Conservation (phyloP, 2,113 vertebrate species). For the Perognathus longimembris region DNA sequence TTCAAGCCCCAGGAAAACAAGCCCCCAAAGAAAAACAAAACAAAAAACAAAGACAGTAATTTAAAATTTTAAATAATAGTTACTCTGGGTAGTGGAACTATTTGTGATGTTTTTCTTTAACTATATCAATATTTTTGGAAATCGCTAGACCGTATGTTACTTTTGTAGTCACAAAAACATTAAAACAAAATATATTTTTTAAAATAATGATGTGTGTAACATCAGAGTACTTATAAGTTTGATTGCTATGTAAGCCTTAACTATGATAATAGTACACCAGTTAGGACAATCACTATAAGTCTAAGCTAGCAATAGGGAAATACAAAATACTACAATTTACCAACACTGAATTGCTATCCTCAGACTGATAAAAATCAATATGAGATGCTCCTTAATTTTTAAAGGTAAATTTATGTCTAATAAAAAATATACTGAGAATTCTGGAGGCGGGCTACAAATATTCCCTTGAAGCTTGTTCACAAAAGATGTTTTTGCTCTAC, state of each 20-base stretch:
- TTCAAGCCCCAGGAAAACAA: too few species aligned
- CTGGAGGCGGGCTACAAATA: constrained; percentile 44
- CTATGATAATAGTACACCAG: neutral
- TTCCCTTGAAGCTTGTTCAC: constrained; percentile 20
- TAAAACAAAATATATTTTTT: neutral
- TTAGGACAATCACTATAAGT: neutral
- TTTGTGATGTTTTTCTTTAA: neutral
- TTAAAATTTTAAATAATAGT: neutral
- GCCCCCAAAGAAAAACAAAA: neutral
- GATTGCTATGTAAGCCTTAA: neutral
- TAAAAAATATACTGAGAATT: neutral
- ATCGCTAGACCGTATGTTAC: neutral
- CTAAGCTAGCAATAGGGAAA: neutral
- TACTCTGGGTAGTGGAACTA: neutral
- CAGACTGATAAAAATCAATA: constrained; percentile 18
- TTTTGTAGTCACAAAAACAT: neutral
- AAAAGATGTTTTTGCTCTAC: constrained; percentile 3
- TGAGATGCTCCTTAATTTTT: neutral
- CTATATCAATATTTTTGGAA: constrained; percentile 12
- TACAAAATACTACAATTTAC: constrained; percentile 30
- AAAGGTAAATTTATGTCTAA: constrained; percentile 23
- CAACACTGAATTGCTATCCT: neutral
- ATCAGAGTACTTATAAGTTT: neutral
- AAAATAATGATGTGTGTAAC: neutral
- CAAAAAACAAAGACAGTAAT: too few species aligned